A percentile compares a stretch with the other conserved stretches of the same genome.
Conservation (phyloP, 2,113 vertebrate species). For the Mesocricetus auratus region DNA sequence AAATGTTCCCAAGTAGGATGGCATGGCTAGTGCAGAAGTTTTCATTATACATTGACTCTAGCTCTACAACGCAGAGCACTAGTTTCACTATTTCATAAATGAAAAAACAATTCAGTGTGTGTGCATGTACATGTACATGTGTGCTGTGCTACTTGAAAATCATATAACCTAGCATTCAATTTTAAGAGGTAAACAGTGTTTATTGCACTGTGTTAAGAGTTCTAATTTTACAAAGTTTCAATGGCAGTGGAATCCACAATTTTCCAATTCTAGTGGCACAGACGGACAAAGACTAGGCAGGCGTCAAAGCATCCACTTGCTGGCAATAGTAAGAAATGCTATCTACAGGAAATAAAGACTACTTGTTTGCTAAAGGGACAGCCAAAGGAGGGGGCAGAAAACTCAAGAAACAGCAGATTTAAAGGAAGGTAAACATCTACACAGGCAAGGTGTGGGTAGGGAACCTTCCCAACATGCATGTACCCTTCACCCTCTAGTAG, state of each 20-base stretch:
- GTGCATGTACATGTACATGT: neutral
- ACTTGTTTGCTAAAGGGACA: neutral
- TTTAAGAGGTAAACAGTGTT: neutral
- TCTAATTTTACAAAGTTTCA: slow-evolving; percentile 31
- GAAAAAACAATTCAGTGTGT: slow-evolving; percentile 5
- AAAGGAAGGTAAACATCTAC: slow-evolving; percentile 17
- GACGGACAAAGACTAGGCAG: neutral
- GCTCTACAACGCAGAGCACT: neutral
- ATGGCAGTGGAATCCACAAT: neutral
- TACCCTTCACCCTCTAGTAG: neutral
- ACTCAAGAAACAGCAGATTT: neutral
- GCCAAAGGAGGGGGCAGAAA: neutral
- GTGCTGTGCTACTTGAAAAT: slow-evolving; percentile 11
- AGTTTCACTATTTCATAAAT: neutral
- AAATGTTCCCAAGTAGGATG: slow-evolving; percentile 4
- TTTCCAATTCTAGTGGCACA: neutral
- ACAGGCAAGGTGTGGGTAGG: neutral
- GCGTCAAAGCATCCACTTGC: neutral
- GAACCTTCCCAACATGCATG: neutral
- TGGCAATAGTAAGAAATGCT: neutral
- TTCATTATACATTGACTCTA: neutral
- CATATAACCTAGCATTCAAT: neutral
- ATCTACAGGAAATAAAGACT: neutral
- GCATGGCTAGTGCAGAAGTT: neutral
- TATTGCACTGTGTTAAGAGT: neutral